Base-by-base conservation (phyloP, 2,888 invertebrate species). In the Phengaris arion region DNA sequence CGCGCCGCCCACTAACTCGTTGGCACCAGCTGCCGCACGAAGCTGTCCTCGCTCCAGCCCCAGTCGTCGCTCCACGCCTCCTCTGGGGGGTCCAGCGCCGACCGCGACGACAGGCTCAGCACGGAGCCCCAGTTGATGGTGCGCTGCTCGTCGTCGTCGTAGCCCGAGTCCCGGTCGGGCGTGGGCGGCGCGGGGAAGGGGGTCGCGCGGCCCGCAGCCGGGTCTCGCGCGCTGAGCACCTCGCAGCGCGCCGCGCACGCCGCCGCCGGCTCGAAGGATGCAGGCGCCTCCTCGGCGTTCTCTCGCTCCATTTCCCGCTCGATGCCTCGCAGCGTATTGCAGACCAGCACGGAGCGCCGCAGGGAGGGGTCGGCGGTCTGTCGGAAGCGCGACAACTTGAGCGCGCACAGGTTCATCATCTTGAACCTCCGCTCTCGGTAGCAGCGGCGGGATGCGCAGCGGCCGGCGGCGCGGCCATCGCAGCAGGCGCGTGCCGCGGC, bases 81-180 rank as follows among this genome's bases (percentile, higher is more conserved):
- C 90, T 97, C 97, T 92, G 96, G 89, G 80, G 97, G 97, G 90
- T 97, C 97, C 76, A 97, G 94, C 86, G 97, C 97, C 78, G 97
- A 97, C 85, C 97, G 97, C 81, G 97, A 97, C 81, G 97, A 97
- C 74, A 98, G 94, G 86, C 97, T 97, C 80, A 98, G 94, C 83
- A 98, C 98, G 74, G 97, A 97, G 87, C 98, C 97, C 98, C 98
- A 98, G 92, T 98, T 98, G 89, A 98, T 98, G 83, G 97, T 95
- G 82, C 97, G 95, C 86, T 96, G 95, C 87, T 96, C 96, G 83
- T 96, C 96, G 88, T 97, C 97, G 82, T 96, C 96, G 87, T 96
- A 95, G 81, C 97, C 97, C 35, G 96, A 96, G 87, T 96, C 96
- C 74, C 94, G 95, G 86, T 96, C 96, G 80, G 94, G 94, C 81